phyloP scores from a whole-genome alignment of 2,113 vertebrate genomes.

The Spheniscus mendiculus region DNA sequence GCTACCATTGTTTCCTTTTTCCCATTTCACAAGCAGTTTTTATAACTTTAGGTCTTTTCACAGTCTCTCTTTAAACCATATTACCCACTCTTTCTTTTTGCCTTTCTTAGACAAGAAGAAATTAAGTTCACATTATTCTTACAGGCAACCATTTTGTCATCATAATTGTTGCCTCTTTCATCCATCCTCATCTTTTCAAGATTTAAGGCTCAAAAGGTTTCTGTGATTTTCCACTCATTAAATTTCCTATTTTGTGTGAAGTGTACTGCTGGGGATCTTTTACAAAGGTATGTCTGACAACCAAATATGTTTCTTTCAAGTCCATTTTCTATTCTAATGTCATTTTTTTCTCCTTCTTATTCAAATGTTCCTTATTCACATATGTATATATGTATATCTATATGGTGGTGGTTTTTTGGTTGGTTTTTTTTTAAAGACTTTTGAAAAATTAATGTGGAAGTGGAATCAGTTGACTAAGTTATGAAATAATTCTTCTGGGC shows the following conservation, averaged over 20 bases:
- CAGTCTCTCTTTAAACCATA: not conserved
- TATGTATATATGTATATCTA: not conserved
- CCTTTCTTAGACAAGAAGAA: not conserved
- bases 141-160: not conserved
- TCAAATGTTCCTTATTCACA: not conserved
- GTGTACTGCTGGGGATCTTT: not conserved
- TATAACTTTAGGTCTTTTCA: not conserved
- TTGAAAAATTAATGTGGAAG: not conserved
- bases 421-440: not conserved
- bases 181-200: not conserved
- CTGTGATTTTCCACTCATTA: not conserved
- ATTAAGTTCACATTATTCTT: not conserved
- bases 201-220: not conserved
- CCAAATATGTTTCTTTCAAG: not conserved
- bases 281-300: not conserved
- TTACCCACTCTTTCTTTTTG: not conserved
- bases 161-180: not conserved
- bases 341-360: not conserved
- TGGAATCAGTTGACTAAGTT: not conserved
- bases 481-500: not conserved
- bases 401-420: not conserved
- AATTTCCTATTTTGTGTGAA: not conserved
- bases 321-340: not conserved
- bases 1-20: not conserved
- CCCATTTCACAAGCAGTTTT: not conserved